Evolutionary conservation across 2,113 vertebrate genomes (phyloP), one percentile per base, ranked within the genome.

Genomic region (Aphelocoma coerulescens): DNA sequence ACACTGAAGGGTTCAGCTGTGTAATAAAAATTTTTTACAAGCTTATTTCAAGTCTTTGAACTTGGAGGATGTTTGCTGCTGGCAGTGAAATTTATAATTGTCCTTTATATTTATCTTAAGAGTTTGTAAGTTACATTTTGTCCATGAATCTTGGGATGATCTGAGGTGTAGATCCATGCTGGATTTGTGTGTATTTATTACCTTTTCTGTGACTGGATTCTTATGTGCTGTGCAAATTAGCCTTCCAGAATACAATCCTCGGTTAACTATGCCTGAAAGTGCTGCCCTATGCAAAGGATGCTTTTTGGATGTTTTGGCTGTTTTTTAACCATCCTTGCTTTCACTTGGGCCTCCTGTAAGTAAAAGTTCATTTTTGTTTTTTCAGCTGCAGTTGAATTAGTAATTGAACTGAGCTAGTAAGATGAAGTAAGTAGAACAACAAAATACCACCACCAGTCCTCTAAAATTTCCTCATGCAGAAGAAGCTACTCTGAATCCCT

Each of bases 261-360:
- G 4, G 0, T 20, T 74, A 19, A 19, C 23, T 21, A 0, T 27
- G 41, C 39, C 58, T 71, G 68, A 28, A 43, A 80, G 41, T 0
- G 0, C 49, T 76, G 41, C 18, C 32, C 18, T 23, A 0, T 18
- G 16, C 13, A 6, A 28, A 51, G 51, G 52, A 19, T 52, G 30
- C 6, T 68, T 85, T 82, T 32, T 52, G 58, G 41, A 23, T 27
- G 33, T 62, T 82, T 12, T n/a, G 33, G 17, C 59, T 71, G 32
- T 15, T 85, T 21, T 35, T 82, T 37, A 19, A 37, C 19, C 13
- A 0, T 52, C 55, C 43, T 35, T 73, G 16, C 10, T 74, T 71
- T 80, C 1, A 13, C 37, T 59, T 46, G 39, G 24, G 15, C 24
- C 35, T 74, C 52, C 33, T 59, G 23, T 59, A 61, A 82, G 49